Evolutionary conservation across 1,140 invertebrate genomes (phyloP), one percentile per base, ranked within the genome.

Genomic region (Macrotrachela quadricornifera): DNA sequence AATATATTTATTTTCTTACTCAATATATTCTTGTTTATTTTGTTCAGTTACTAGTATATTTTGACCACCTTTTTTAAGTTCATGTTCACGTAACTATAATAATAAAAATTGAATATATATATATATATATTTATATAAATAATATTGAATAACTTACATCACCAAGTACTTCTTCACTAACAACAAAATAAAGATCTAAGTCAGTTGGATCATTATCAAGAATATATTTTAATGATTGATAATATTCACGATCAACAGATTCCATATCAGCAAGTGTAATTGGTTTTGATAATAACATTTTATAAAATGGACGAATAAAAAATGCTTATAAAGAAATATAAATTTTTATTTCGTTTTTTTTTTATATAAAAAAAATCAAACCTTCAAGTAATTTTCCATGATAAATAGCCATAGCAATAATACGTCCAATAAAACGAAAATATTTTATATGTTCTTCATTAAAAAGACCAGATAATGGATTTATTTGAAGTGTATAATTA

Each of bases 231-330:
- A 97, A 72, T 0, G 90, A 95, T 72, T 96, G 95, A 68, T 90
- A 94, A 73, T 96, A 97, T 72, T 95, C 90, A 0, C 85, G 82
- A 72, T 97, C 92, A 17, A 96, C 91, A 43, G 85, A 73, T 71
- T 96, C 90, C 90, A 96, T 95, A 68, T 96, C 91, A 68, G 85
- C 83, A 11, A 97, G 71, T 63, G 85, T 83, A 58, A 97, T 96
- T 39, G 77, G 65, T 73, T 95, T 95, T 51, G 78, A 78, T 57
- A 97, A 69, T 88, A 97, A 96, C 91, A 97, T 96, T 74, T 96
- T 97, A 71, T 97, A 97, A 73, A 96, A 96, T 58, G 91, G 91
- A 64, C 91, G 80, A 71, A 97, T 96, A 71, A 97, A 97, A 71
- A 95, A 96, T 43, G 87, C 88, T 87, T 60, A 18, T 63, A 64